Evolutionary conservation across 2,888 invertebrate genomes (phyloP).

Genomic region (Norana najaformis): DNA sequence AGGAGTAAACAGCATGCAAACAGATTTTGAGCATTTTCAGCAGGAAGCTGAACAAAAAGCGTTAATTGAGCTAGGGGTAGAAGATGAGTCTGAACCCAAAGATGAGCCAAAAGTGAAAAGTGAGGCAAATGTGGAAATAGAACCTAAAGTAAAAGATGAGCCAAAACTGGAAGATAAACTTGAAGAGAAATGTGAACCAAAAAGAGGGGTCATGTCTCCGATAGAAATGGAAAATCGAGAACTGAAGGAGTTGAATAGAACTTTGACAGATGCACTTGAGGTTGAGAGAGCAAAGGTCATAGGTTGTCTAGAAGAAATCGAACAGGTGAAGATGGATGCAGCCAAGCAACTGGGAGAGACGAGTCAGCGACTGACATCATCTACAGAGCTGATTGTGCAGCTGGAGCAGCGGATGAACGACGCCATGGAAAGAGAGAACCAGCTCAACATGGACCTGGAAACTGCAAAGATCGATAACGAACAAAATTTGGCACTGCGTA

Average conservation of each 20-base stretch:
- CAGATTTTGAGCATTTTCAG: too few species aligned
- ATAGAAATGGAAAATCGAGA: not conserved
- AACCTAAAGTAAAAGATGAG: too few species aligned
- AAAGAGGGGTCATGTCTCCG: not conserved
- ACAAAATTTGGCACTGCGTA: not conserved
- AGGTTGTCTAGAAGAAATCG: not conserved
- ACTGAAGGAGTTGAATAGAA: not conserved
- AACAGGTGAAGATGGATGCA: not conserved
- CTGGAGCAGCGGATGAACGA: constrained; percentile 31
- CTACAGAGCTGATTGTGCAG: constrained; percentile 41
- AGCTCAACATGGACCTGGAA: constrained; percentile 36
- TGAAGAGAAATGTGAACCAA: not conserved
- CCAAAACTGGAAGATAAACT: not conserved
- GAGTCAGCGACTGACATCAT: not conserved
- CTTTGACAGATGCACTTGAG: not conserved
- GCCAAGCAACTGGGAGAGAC: not conserved
- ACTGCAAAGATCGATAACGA: constrained; percentile 47
- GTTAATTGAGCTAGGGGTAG: too few species aligned
- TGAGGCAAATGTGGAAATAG: not conserved
- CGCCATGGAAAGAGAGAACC: constrained; percentile 38
- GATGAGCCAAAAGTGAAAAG: not conserved
- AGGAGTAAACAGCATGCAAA: not conserved
- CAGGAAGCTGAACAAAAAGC: too few species aligned
- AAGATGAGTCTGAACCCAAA: too few species aligned
- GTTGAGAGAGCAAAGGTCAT: not conserved